Conservation (phyloP, 2,797 vertebrate genomes). For the Tiaroga cobitis region DNA sequence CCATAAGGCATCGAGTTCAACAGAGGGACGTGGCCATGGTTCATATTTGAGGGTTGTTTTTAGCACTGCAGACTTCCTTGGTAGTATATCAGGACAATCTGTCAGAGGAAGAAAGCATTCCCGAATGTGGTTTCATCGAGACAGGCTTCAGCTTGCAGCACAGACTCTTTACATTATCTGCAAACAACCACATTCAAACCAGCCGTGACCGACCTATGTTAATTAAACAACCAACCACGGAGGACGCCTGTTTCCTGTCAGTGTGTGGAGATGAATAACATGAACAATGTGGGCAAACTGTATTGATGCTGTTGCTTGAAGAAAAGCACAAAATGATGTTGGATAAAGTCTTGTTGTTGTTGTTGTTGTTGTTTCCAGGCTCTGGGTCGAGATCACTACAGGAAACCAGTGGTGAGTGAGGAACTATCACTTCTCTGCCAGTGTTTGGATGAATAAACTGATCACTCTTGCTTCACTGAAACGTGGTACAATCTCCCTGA, state of each 20-base stretch:
- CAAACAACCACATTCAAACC: background rate
- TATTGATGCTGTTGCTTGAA: background rate
- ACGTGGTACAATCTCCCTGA: background rate
- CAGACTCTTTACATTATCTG: background rate
- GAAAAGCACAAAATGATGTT: background rate
- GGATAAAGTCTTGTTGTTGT: slow-evolving; percentile 6
- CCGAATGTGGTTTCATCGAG: background rate
- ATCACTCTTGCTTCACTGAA: background rate
- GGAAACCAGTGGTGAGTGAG: slow-evolving; percentile 77
- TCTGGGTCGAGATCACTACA: slow-evolving; percentile 77
- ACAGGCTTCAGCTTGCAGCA: background rate
- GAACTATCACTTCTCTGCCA: background rate
- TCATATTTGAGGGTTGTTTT: background rate
- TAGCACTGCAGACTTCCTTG: background rate
- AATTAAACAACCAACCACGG: background rate
- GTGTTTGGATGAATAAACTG: background rate
- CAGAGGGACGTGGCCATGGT: too few species aligned
- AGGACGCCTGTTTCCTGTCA: background rate
- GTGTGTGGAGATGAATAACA: background rate
- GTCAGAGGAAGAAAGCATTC: background rate
- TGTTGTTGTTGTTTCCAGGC: slow-evolving; percentile 65
- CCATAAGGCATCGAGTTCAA: too few species aligned
- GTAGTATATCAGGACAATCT: background rate
- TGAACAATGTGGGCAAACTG: background rate
- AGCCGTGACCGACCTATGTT: background rate